Base-by-base conservation (phyloP, 2,113 vertebrate species). In the Callospermophilus lateralis region DNA sequence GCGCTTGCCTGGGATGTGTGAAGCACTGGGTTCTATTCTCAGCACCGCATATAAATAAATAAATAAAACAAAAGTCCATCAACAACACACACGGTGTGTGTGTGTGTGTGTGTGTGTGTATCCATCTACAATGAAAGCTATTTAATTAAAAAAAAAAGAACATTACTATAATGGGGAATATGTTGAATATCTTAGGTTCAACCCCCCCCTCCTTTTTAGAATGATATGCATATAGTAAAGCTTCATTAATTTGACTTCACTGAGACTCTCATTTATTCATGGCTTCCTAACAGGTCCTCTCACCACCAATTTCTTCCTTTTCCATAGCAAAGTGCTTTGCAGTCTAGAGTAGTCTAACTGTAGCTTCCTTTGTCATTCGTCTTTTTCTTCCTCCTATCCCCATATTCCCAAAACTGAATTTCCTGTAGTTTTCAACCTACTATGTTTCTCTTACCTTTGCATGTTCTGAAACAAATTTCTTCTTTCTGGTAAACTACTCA, bases 101-200 rank as follows among this genome's bases (percentile, higher is more conserved):
- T 42, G 42, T 42, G 42, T 42, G 5, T 42, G 1, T 42, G 42
- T 42, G 42, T 45, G 7, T 45, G 8, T 45, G 8, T 45, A 45
- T 45, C 45, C 45, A 45, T 45, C 45, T 45, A 45, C 45, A 45
- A 45, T 45, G 45, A 45, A 45, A 45, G 9, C 45, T 45, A 45
- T 45, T 45, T 45, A 45, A 45, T 45, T 45, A 45, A 45, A 45
- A 45, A 45, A 42, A 45, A 45, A 88, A 90, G 80, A 93, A 24
- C 16, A 72, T 70, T 85, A 24, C 48, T 90, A 12, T 88, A 51
- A 48, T 80, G 70, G 72, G 12, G 42, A 92, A 1, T 90, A 79
- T 51, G 84, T 89, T 96, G 55, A 86, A 42, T 76, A 13, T 86
- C 32, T 89, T 45, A 90, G 70, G 37, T 94, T 94, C 90, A 84